A percentile compares a stretch with the other conserved stretches of the same genome.
phyloP scores from a whole-genome alignment of 2,888 invertebrate species.

The Pelosia muscerda region DNA sequence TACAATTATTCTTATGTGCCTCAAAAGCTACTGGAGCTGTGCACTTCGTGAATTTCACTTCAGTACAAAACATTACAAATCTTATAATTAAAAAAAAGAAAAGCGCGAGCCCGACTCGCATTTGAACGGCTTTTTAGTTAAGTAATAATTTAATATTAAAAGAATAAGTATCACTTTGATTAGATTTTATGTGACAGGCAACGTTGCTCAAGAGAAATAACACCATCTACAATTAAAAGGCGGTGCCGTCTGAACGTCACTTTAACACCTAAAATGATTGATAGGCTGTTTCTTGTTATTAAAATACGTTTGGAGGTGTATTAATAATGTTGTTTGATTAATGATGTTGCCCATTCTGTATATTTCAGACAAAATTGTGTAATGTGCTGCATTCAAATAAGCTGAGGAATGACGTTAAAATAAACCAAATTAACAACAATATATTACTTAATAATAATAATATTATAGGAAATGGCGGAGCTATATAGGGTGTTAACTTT shows the following conservation, averaged over 20 bases:
- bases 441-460: no score
- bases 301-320: conserved; percentile 3
- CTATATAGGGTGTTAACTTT: no score
- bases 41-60: no score
- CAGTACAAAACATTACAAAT: no score
- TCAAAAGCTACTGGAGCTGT: no score
- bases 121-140: no score
- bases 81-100: no score
- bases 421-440: no score
- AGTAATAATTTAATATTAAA: neutral
- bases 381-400: neutral
- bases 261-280: conserved; percentile 29
- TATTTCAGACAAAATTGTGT: neutral
- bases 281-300: conserved; percentile 19
- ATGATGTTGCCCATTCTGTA: neutral
- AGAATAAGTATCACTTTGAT: neutral
- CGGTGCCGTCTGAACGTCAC: neutral
- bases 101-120: no score
- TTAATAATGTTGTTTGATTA: conserved; percentile 10
- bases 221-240: neutral
- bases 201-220: neutral
- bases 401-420: neutral
- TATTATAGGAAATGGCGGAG: no score
- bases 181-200: neutral
- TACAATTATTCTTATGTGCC: no score